phyloP scores from a whole-genome alignment of 2,888 invertebrate genomes.

The Cephus pygmeus region DNA sequence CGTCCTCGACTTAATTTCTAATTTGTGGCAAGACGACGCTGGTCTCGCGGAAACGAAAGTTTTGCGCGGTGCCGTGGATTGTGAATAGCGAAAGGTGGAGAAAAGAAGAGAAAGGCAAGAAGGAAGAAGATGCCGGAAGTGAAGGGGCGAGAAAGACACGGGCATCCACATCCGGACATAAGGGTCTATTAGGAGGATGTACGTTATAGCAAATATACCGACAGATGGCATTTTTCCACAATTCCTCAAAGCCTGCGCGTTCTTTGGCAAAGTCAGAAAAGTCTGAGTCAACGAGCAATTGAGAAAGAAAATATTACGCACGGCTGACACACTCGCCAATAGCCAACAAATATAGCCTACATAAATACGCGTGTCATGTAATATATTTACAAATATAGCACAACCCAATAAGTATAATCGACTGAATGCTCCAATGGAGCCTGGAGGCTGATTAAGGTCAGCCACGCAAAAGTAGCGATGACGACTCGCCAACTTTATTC shows the following conservation, averaged over 20 bases:
- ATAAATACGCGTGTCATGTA: background rate
- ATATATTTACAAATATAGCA: background rate
- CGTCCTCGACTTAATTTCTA: slow-evolving; percentile 9
- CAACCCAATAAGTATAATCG: background rate
- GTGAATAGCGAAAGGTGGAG: background rate
- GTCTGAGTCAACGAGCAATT: background rate
- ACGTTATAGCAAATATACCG: background rate
- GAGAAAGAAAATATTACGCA: background rate
- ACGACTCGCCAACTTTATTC: too few relatives aligned
- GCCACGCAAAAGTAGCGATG: too few relatives aligned
- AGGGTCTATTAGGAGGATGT: background rate
- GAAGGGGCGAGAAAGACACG: background rate
- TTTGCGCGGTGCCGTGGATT: background rate
- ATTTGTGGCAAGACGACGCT: slow-evolving; percentile 14
- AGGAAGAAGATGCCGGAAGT: background rate
- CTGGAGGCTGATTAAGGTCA: too few relatives aligned
- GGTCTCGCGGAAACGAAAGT: slow-evolving; percentile 7
- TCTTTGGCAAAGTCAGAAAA: background rate
- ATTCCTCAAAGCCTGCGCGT: background rate
- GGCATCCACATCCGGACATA: background rate
- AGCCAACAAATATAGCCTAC: background rate
- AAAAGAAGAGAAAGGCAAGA: background rate
- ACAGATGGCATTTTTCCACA: background rate
- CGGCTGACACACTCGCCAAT: background rate
- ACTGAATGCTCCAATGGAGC: background rate